Base-by-base conservation (phyloP, 2,797 vertebrate genomes). In the Coccyzus lansbergi region DNA sequence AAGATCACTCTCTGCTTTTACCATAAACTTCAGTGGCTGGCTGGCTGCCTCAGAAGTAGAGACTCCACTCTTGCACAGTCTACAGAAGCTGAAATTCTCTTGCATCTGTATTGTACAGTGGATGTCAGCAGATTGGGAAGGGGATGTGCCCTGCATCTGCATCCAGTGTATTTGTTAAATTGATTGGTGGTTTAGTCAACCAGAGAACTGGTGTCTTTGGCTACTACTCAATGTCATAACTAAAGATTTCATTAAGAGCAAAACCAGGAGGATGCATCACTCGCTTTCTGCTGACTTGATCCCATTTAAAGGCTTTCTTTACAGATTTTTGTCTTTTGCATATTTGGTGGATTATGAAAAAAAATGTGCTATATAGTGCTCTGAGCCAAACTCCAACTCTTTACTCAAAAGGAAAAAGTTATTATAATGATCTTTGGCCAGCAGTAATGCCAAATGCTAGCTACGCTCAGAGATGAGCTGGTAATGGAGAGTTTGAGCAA, bases 11-110 rank as follows among this genome's bases (percentile, higher is more conserved):
- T 65, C 6, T 76, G 53, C 29, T 81, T 87, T 80, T 60, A 49
- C 42, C 1, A 1, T 26, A 51, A 75, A 40, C 26, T 64, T 68
- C 3, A 0, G 0, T 51, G 72, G 17, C 70, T 82, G 38, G 2
- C n/a, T 65, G 58, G 18, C 34, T 87, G 40, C 29, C 48, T 68
- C 5, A 2, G 24, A 55, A 40, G 22, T 63, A 67, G 63, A 33
- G 19, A n/a, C 20, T 70, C 16, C 2, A 7, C 11, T 65, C 22
- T 8, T 58, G 51, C 2, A 1, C 24, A 42, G 24, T 28, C 29
- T 72, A 5, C 18, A 36, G 67, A 65, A 71, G 42, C 48, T 76
- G 77, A 82, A 79, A 44, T 59, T 40, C n/a, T 69, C 33, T 62
- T 18, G 13, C n/a, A 34, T 64, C 34, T 0, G 1, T 55, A 3